These are phyloP conservation scores for Caenorhabditis plicata DNA, from an alignment of 2,888 invertebrate genomes.

Conservation along the genomic window DNA sequence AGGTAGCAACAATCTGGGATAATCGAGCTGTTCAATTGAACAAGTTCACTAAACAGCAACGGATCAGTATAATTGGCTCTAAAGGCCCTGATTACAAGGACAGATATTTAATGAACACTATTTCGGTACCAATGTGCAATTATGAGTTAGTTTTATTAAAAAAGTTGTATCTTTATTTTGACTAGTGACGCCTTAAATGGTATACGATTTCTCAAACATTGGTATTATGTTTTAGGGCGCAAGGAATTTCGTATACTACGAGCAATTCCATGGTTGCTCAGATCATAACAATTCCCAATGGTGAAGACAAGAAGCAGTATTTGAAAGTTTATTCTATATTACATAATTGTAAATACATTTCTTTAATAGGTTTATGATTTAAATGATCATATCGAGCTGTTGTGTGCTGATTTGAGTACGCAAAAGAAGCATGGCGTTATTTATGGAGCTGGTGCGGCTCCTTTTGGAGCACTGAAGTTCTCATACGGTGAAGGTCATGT, in stretches of 20 bases:
- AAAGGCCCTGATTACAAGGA: conserved; percentile 23
- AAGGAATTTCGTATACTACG: conserved; percentile 35
- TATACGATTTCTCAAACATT: neutral
- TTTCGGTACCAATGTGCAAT: conserved; percentile 40
- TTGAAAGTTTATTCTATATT: no score
- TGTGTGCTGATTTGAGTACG: conserved; percentile 45
- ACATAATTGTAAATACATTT: no score
- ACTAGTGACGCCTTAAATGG: neutral
- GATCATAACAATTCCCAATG: conserved; percentile 49
- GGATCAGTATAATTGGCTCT: conserved; percentile 27
- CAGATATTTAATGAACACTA: conserved; percentile 27
- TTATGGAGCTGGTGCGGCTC: conserved; percentile 29
- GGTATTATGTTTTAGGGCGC: conserved; percentile 30
- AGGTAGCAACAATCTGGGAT: conserved; percentile 53
- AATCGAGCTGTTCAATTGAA: conserved; percentile 52
- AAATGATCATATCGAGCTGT: conserved; percentile 38
- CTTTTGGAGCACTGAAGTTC: conserved; percentile 55
- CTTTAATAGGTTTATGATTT: no score
- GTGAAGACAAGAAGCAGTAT: conserved; percentile 58
- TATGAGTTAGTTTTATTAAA: conserved; percentile 34
- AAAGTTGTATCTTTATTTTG: neutral
- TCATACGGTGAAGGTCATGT: conserved; percentile 59
- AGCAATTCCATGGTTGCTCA: conserved; percentile 48
- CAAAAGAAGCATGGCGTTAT: conserved; percentile 58
- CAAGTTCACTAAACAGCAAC: conserved; percentile 35